Evolutionary conservation across 2,797 vertebrate genomes (phyloP).

Genomic region (Euthynnus affinis): DNA sequence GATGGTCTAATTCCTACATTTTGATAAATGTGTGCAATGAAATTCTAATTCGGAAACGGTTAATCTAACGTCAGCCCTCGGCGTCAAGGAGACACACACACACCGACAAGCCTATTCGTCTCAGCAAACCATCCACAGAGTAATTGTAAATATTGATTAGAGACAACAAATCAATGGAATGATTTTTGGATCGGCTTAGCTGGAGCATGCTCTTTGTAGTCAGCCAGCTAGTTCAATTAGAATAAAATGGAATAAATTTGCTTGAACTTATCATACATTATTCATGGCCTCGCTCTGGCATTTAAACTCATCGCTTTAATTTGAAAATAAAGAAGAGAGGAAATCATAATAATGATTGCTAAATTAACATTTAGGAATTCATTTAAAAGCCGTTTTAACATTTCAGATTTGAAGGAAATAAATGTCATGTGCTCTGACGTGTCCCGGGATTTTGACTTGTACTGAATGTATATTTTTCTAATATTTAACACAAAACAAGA

Average conservation of each 20-base stretch:
- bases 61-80: conserved; percentile 2
- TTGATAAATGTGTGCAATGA: conserved; percentile 11
- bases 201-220: conserved; percentile 70
- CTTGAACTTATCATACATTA: conserved; percentile 75
- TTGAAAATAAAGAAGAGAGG: conserved; percentile 54
- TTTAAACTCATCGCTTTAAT: conserved; percentile 67
- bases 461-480: conserved; percentile 6
- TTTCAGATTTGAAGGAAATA: conserved; percentile 2
- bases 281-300: conserved; percentile 55
- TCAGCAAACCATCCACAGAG: conserved; percentile 48
- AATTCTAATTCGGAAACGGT: conserved; percentile 29
- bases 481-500: neutral
- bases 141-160: conserved; percentile 77
- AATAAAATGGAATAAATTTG: conserved; percentile 72
- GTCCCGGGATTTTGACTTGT: neutral
- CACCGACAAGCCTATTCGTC: conserved; percentile 35
- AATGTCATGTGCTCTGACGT: neutral
- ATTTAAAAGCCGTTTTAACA: conserved; percentile 23
- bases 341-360: conserved; percentile 36
- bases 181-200: conserved; percentile 71
- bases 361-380: conserved; percentile 52
- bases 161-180: conserved; percentile 57
- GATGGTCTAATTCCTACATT: neutral
- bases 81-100: conserved; percentile 17
- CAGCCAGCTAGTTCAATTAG: conserved; percentile 71